Evolutionary conservation across 2,888 invertebrate genomes (phyloP).

Genomic region (Elmis aenea): DNA sequence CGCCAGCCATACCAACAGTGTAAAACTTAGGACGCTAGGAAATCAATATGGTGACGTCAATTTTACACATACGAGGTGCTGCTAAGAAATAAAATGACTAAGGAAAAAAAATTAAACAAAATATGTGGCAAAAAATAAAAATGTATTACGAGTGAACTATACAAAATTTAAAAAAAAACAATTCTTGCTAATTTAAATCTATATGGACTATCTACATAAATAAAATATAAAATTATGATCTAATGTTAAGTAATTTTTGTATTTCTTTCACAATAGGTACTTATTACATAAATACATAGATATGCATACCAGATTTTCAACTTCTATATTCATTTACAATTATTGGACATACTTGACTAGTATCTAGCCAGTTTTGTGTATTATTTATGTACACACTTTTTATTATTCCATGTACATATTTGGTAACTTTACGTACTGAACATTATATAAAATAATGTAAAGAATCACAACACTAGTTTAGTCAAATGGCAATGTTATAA

Average conservation of each 20-base stretch:
- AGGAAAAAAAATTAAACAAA: conserved; percentile 11
- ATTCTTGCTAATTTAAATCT: conserved; percentile 40
- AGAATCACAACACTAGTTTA: conserved; percentile 44
- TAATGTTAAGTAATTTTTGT: conserved; percentile 35
- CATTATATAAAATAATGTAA: conserved; percentile 28
- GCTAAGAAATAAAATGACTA: too few species aligned
- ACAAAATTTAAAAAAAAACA: conserved; percentile 43
- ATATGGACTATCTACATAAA: conserved; percentile 35
- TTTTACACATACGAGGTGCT: too few species aligned
- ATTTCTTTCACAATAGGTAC: conserved; percentile 34
- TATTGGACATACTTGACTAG: conserved; percentile 43
- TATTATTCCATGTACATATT: conserved; percentile 46
- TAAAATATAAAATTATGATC: conserved; percentile 37
- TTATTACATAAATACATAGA: conserved; percentile 40
- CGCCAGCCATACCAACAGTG: too few species aligned
- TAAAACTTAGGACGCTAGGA: too few species aligned
- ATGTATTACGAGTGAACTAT: conserved; percentile 46
- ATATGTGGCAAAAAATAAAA: conserved; percentile 41
- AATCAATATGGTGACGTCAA: too few species aligned
- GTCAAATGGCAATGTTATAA: conserved; percentile 36
- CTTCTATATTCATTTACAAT: conserved; percentile 36
- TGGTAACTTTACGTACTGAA: conserved; percentile 47
- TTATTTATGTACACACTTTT: conserved; percentile 41
- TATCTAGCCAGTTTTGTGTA: conserved; percentile 43
- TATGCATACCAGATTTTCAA: conserved; percentile 34